These are phyloP conservation scores for Sycobia sp. DNA, from an alignment of 1,140 invertebrate species.

Conservation along the genomic window DNA sequence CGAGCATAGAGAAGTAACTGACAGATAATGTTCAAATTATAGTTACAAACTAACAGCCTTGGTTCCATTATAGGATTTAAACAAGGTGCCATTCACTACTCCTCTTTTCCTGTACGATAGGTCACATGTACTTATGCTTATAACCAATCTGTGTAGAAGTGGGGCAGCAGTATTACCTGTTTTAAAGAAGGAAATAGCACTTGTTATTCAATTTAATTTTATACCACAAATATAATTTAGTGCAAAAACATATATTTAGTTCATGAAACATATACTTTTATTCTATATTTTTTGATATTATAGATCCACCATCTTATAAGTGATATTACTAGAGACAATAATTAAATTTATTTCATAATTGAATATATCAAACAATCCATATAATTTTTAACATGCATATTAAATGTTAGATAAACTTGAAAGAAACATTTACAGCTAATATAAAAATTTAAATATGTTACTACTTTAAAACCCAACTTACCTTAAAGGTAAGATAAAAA, in stretches of 20 bases:
- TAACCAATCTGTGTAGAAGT: background rate
- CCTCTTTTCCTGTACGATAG: background rate
- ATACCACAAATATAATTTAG: background rate
- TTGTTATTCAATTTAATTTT: constrained; percentile 20
- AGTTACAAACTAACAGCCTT: constrained; percentile 9
- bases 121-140: constrained; percentile 8
- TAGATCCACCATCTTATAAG: background rate
- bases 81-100: constrained; percentile 15
- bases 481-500: too few species aligned
- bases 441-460: background rate
- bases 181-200: constrained; percentile 13
- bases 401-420: too few species aligned
- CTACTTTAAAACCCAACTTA: too few species aligned
- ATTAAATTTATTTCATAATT: constrained; percentile 29
- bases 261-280: background rate
- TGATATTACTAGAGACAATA: background rate
- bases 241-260: background rate
- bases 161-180: constrained; percentile 17
- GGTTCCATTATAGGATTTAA: constrained; percentile 24
- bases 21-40: constrained; percentile 19
- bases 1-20: background rate
- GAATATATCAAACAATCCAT: constrained; percentile 18
- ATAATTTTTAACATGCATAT: constrained; percentile 5
- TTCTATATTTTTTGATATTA: too few species aligned
- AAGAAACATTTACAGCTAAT: too few species aligned